Conservation (phyloP, 1,140 invertebrate genomes). For the Carcinoscorpius rotundicauda region DNA sequence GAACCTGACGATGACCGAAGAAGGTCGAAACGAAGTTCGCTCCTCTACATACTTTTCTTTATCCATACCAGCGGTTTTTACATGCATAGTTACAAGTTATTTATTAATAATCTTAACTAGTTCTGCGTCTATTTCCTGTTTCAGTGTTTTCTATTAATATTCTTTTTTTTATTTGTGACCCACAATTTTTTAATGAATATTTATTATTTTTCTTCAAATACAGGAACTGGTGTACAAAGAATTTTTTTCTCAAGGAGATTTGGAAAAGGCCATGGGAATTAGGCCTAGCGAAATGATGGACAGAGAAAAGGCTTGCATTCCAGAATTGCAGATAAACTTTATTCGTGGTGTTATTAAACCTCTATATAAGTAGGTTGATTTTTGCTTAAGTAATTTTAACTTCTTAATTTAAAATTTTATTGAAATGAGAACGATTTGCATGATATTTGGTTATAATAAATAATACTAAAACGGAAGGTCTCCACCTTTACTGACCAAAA, state of each 20-base stretch:
- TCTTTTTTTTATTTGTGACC: too few species aligned
- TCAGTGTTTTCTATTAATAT: too few species aligned
- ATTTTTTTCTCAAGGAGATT: constrained; percentile 76
- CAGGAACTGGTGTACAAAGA: constrained; percentile 66
- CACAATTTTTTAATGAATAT: too few species aligned
- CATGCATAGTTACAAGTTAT: constrained; percentile 8
- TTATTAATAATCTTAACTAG: constrained; percentile 19
- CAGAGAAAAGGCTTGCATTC: constrained; percentile 39
- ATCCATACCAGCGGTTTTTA: constrained; percentile 1
- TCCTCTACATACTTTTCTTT: not conserved
- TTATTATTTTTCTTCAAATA: too few species aligned
- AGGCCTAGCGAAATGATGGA: constrained; percentile 68
- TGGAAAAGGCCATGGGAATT: constrained; percentile 67
- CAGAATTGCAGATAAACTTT: constrained; percentile 68
- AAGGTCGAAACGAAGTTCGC: not conserved
- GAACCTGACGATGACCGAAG: too few species aligned
- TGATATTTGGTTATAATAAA: not conserved
- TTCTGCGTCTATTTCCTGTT: too few species aligned
- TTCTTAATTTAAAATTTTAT: not conserved
- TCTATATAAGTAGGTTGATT: constrained; percentile 13
- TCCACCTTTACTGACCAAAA: too few species aligned
- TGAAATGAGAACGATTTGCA: not conserved
- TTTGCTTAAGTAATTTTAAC: not conserved
- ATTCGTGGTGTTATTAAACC: constrained; percentile 47
- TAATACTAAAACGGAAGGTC: too few species aligned